phyloP scores from a whole-genome alignment of 1,140 invertebrate genomes.

The Nomia melanderi region DNA sequence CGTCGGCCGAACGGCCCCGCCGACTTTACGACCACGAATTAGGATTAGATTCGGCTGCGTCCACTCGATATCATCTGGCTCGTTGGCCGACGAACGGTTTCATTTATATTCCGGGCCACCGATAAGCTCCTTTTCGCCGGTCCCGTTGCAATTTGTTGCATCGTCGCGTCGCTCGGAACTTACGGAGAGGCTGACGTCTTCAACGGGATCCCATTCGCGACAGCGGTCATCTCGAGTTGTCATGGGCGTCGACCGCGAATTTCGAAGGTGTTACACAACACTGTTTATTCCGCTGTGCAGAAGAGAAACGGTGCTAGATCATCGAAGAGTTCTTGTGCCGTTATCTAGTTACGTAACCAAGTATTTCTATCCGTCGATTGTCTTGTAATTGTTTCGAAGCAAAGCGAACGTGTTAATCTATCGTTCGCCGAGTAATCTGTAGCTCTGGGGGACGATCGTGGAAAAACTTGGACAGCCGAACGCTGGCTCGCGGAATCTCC shows the following conservation, averaged over 20 bases:
- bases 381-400: too few relatives aligned
- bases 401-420: too few relatives aligned
- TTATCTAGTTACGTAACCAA: too few relatives aligned
- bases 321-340: too few relatives aligned
- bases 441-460: not conserved
- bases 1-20: constrained; percentile 48
- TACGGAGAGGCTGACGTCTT: not conserved
- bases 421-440: too few relatives aligned
- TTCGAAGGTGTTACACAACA: too few relatives aligned
- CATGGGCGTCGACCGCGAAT: too few relatives aligned
- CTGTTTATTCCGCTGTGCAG: too few relatives aligned
- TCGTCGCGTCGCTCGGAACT: not conserved
- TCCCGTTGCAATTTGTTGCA: not conserved
- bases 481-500: not conserved
- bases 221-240: too few relatives aligned
- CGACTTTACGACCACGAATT: constrained; percentile 73
- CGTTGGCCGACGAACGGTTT: constrained; percentile 14
- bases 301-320: too few relatives aligned
- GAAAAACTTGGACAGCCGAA: constrained; percentile 4
- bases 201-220: too few relatives aligned
- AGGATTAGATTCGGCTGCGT: constrained; percentile 60
- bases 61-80: constrained; percentile 22
- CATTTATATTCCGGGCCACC: not conserved
- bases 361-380: too few relatives aligned
- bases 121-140: not conserved